Evolutionary conservation across 2,113 vertebrate species (phyloP).

Genomic region (Dromiciops gliroides): DNA sequence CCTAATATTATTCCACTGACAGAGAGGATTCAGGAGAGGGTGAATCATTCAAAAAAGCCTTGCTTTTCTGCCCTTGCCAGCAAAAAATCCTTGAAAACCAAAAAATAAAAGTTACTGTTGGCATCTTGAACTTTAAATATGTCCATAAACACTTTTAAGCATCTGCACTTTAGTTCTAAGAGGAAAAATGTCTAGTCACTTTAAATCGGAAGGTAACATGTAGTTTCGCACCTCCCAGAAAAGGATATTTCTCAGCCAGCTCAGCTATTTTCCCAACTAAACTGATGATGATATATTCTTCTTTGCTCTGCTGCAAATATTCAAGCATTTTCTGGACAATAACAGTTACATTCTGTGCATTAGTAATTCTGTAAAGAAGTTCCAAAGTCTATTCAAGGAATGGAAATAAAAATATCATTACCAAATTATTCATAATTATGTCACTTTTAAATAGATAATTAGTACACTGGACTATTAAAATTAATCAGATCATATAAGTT

Average conservation of each 20-base stretch:
- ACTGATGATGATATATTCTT: conserved; percentile 92
- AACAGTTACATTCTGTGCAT: conserved; percentile 93
- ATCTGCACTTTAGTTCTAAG: neutral
- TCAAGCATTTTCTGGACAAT: conserved; percentile 98
- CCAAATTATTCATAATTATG: conserved; percentile 38
- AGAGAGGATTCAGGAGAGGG: conserved; percentile 23
- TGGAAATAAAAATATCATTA: conserved; percentile 64
- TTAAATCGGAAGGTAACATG: conserved; percentile 26
- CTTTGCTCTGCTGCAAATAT: conserved; percentile 90
- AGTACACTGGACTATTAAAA: neutral
- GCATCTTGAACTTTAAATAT: conserved; percentile 7
- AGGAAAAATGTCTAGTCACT: neutral
- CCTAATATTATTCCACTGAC: conserved; percentile 1
- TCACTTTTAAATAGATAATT: conserved; percentile 34
- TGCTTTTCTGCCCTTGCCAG: neutral
- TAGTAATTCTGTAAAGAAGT: conserved; percentile 96
- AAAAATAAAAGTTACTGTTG: conserved; percentile 23
- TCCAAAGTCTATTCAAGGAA: conserved; percentile 91
- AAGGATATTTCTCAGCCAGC: conserved; percentile 99
- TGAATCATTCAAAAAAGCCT: conserved; percentile 12
- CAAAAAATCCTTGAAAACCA: conserved; percentile 11
- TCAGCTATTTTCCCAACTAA: conserved; percentile 95
- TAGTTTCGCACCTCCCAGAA: conserved; percentile 33
- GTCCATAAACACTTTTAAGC: neutral
- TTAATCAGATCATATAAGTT: conserved; percentile 6